These are phyloP conservation scores for Chelonia mydas DNA, from an alignment of 2,797 vertebrate genomes.

Conservation along the genomic window DNA sequence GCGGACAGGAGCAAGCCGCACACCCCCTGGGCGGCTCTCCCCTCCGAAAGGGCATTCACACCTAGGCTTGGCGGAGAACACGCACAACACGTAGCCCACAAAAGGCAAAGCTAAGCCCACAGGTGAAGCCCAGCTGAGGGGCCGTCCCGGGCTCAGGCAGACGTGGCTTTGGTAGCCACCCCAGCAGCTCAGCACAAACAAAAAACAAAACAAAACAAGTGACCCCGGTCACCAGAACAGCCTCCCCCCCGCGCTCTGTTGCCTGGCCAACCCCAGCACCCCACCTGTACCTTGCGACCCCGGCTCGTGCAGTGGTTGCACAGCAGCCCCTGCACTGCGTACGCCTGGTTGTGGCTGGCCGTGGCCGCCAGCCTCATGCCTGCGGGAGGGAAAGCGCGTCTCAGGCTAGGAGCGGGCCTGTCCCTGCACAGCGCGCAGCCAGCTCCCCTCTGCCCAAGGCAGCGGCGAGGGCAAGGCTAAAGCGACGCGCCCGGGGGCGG, in stretches of 20 bases:
- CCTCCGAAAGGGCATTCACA: not conserved
- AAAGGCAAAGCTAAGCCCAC: no score
- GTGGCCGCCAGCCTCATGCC: conserved; percentile 8
- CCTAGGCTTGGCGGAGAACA: not conserved
- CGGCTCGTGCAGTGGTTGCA: not conserved
- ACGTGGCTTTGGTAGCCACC: no score
- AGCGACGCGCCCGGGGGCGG: not conserved
- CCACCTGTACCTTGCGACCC: not conserved
- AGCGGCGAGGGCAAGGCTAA: not conserved
- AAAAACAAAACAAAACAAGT: not conserved
- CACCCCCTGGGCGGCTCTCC: no score
- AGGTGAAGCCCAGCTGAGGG: no score
- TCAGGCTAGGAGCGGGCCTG: no score
- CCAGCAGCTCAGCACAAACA: not conserved
- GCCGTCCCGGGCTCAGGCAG: no score
- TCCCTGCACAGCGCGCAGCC: not conserved
- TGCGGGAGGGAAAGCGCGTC: no score
- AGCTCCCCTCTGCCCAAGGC: not conserved
- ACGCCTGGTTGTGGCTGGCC: not conserved
- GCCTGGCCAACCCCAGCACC: not conserved
- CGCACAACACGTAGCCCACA: no score
- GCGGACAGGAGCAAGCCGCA: no score
- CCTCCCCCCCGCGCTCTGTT: no score
- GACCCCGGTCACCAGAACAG: no score
- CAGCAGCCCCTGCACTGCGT: not conserved